Evolutionary conservation across 1,140 invertebrate genomes (phyloP).

Genomic region (Aleiodes sp.): DNA sequence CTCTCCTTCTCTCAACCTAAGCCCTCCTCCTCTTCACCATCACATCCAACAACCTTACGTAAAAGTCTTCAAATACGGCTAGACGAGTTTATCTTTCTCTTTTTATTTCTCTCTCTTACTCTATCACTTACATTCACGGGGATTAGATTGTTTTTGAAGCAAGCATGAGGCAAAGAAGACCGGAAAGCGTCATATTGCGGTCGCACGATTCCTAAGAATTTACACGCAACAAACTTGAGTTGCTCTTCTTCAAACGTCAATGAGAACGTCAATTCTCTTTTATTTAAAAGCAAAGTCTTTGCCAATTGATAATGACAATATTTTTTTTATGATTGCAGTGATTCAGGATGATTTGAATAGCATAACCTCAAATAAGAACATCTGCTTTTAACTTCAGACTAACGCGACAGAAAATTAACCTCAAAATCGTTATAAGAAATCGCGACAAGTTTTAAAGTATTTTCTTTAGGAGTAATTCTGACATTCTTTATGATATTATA

Average conservation of each 20-base stretch:
- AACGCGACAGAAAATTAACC: too few relatives aligned
- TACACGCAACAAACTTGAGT: slow-evolving; percentile 13
- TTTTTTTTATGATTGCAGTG: too few relatives aligned
- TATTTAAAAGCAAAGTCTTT: not conserved
- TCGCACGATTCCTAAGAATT: slow-evolving; percentile 24
- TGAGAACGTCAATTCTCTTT: not conserved
- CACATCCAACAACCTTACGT: not conserved
- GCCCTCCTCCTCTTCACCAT: too few relatives aligned
- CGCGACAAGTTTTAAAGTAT: too few relatives aligned
- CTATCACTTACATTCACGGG: not conserved
- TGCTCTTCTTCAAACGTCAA: not conserved
- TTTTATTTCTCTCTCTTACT: too few relatives aligned
- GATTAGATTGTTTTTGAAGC: not conserved
- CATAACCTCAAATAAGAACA: too few relatives aligned
- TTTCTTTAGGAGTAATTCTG: too few relatives aligned
- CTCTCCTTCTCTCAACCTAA: not conserved
- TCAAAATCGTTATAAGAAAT: too few relatives aligned
- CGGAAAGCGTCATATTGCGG: slow-evolving; percentile 29
- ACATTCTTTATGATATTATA: too few relatives aligned
- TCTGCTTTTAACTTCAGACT: too few relatives aligned
- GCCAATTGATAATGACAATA: too few relatives aligned
- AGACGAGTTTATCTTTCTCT: not conserved
- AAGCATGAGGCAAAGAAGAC: not conserved
- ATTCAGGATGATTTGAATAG: too few relatives aligned
- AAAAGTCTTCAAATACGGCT: slow-evolving; percentile 21